Evolutionary conservation across 2,888 invertebrate species (phyloP).

Genomic region (Plagodis dolabraria): DNA sequence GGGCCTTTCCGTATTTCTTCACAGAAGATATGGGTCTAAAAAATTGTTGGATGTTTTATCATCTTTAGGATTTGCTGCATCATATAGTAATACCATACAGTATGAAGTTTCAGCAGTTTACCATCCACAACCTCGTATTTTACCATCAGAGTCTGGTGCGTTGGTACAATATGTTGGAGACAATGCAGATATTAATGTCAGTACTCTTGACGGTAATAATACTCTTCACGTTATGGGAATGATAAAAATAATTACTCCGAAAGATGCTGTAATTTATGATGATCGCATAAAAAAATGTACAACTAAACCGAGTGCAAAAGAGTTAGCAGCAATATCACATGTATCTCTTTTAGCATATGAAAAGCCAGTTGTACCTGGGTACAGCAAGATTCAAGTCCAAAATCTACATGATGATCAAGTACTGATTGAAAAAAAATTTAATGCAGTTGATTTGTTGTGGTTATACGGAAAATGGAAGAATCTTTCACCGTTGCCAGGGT

Average conservation of each 20-base stretch:
- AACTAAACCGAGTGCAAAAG: slow-evolving; percentile 29
- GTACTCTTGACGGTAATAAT: slow-evolving; percentile 8
- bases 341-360: slow-evolving; percentile 41
- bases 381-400: slow-evolving; percentile 42
- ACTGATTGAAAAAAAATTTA: slow-evolving; percentile 31
- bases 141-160: slow-evolving; percentile 48
- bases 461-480: slow-evolving; percentile 48
- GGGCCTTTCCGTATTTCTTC: slow-evolving; percentile 46
- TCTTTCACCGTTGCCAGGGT: slow-evolving; percentile 46
- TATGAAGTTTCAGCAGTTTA: slow-evolving; percentile 52
- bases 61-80: slow-evolving; percentile 50
- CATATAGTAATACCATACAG: slow-evolving; percentile 46
- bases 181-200: slow-evolving; percentile 27
- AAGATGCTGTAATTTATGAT: slow-evolving; percentile 26
- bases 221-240: slow-evolving; percentile 18
- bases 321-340: slow-evolving; percentile 38
- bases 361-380: slow-evolving; percentile 40
- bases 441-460: slow-evolving; percentile 42
- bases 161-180: slow-evolving; percentile 48
- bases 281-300: slow-evolving; percentile 45
- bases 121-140: slow-evolving; percentile 49
- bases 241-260: slow-evolving; percentile 38
- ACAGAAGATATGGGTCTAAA: slow-evolving; percentile 51
- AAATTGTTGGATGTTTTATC: slow-evolving; percentile 50
- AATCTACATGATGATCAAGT: slow-evolving; percentile 41